Conservation (phyloP, 2,888 invertebrate genomes). For the Drosophila multiciliata region DNA sequence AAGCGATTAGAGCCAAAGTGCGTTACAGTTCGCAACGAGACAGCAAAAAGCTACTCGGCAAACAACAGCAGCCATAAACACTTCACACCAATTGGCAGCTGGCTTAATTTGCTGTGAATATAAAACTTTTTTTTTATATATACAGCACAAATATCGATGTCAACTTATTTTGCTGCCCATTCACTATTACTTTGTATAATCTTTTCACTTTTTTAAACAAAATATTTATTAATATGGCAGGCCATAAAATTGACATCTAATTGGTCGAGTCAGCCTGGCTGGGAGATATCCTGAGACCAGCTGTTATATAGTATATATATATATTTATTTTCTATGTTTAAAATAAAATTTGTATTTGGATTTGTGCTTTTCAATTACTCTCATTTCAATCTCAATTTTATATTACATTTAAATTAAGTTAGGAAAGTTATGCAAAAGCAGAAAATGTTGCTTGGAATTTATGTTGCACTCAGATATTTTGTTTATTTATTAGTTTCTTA, state of each 20-base stretch:
- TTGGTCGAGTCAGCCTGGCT: background rate
- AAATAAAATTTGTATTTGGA: background rate
- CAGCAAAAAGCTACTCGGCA: conserved; percentile 16
- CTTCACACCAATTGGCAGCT: conserved; percentile 66
- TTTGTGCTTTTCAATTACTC: background rate
- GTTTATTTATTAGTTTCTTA: conserved; percentile 16
- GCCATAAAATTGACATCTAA: background rate
- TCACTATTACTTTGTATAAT: conserved; percentile 3
- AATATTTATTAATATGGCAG: background rate
- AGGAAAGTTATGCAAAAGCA: background rate
- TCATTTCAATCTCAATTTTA: background rate
- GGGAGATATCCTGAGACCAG: background rate
- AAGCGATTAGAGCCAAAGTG: conserved; percentile 81
- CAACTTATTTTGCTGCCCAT: background rate
- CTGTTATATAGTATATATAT: too few relatives aligned
- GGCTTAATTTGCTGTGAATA: conserved; percentile 56
- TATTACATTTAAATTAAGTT: background rate
- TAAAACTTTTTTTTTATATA: conserved; percentile 14
- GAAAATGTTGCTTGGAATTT: background rate
- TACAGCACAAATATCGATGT: conserved; percentile 3
- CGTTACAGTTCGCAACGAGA: conserved; percentile 18
- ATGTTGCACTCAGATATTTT: conserved; percentile 1
- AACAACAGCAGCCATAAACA: conserved; percentile 60
- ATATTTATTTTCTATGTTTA: background rate
- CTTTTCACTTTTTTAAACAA: background rate